Conservation (phyloP, 2,888 invertebrate species). For the Dusona sp. region DNA sequence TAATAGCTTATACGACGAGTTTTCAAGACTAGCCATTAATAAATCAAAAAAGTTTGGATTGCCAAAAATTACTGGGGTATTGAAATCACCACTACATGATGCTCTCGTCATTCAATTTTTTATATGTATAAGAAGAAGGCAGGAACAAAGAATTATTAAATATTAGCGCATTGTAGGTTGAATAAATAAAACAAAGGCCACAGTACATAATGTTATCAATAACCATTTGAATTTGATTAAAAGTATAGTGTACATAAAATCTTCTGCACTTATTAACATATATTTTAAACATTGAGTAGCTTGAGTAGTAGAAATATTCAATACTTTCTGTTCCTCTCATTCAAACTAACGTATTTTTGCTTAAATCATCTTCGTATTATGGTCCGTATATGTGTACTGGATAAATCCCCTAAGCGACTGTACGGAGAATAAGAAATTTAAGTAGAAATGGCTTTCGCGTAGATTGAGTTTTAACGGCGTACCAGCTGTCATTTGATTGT, state of each 20-base stretch:
- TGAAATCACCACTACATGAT: not conserved
- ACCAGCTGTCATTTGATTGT: conserved; percentile 54
- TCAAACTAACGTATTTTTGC: not conserved
- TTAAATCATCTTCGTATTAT: conserved; percentile 6
- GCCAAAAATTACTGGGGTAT: conserved; percentile 1
- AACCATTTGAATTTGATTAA: not conserved
- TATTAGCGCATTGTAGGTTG: not conserved
- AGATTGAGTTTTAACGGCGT: conserved; percentile 52
- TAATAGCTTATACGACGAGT: conserved; percentile 1
- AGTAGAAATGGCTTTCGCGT: conserved; percentile 7
- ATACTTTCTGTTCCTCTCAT: not conserved
- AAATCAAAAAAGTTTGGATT: not conserved
- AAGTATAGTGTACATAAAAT: not conserved
- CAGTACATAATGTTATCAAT: not conserved
- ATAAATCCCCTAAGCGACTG: not conserved
- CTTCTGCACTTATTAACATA: not conserved
- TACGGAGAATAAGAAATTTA: conserved; percentile 25
- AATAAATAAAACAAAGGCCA: not conserved
- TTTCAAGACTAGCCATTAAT: conserved; percentile 6
- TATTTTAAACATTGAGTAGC: too few relatives aligned
- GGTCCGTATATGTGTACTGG: not conserved
- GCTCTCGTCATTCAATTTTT: not conserved
- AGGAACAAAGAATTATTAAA: not conserved
- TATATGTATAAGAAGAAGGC: not conserved
- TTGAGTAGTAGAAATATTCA: not conserved